Evolutionary conservation across 2,888 invertebrate genomes (phyloP).

Genomic region (Caenorhabditis imperialis): DNA sequence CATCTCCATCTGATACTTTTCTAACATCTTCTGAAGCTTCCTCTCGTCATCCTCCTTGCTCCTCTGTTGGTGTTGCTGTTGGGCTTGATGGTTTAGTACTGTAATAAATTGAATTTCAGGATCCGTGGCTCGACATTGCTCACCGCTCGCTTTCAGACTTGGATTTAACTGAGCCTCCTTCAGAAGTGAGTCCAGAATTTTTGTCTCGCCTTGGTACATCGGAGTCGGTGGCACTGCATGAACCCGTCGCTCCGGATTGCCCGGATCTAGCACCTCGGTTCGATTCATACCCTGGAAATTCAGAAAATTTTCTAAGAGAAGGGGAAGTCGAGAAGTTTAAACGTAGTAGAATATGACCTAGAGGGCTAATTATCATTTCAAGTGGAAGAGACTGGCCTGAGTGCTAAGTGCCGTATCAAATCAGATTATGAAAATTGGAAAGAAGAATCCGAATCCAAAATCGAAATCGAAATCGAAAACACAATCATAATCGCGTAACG

Average conservation of each 20-base stretch:
- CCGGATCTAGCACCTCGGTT: conserved; percentile 41
- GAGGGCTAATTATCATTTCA: conserved; percentile 19
- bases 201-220: conserved; percentile 54
- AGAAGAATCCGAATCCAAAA: too few species aligned
- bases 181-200: conserved; percentile 54
- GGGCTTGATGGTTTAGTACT: conserved; percentile 39
- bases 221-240: conserved; percentile 60
- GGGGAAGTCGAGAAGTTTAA: too few species aligned
- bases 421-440: too few species aligned
- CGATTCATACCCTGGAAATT: conserved; percentile 54
- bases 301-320: not conserved
- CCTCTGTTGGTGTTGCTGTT: conserved; percentile 9
- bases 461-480: too few species aligned
- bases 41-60: conserved; percentile 63
- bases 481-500: too few species aligned
- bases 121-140: conserved; percentile 42
- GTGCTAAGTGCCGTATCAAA: too few species aligned
- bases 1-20: conserved; percentile 71
- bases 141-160: conserved; percentile 52
- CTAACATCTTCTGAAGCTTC: conserved; percentile 73
- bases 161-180: conserved; percentile 56
- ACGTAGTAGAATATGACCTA: too few species aligned
- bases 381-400: conserved; percentile 17
- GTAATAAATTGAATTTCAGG: conserved; percentile 22
- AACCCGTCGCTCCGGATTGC: conserved; percentile 49